phyloP scores from a whole-genome alignment of 2,113 vertebrate genomes.

The Sceloporus tristichus region DNA sequence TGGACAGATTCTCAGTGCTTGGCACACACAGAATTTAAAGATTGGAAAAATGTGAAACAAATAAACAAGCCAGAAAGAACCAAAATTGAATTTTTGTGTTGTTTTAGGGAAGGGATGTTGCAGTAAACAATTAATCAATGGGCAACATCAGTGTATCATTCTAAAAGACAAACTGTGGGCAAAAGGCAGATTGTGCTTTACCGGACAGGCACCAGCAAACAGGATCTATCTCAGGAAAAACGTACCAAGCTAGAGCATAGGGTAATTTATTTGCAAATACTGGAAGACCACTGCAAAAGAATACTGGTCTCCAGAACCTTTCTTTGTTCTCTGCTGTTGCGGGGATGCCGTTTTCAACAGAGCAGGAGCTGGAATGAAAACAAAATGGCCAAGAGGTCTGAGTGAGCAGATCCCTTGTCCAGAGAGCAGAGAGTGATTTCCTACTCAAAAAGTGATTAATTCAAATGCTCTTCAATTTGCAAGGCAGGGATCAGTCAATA shows the following conservation, averaged over 20 bases:
- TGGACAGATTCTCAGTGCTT: no score
- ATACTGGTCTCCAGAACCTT: background rate
- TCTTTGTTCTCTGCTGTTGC: background rate
- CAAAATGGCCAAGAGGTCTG: constrained; percentile 47
- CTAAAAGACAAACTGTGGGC: background rate
- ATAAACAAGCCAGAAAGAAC: background rate
- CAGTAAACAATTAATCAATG: background rate
- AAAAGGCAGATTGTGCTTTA: background rate
- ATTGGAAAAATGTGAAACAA: background rate
- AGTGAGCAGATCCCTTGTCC: constrained; percentile 63
- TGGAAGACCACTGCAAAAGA: background rate
- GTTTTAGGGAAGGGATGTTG: background rate
- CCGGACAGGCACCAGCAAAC: background rate
- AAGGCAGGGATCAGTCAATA: constrained; percentile 78
- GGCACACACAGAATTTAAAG: no score
- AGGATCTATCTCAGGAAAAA: background rate
- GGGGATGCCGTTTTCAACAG: background rate
- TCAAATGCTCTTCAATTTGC: constrained; percentile 79
- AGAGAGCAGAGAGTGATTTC: constrained; percentile 65
- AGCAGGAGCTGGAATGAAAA: background rate
- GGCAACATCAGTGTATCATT: background rate
- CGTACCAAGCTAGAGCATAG: background rate
- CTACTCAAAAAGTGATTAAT: constrained; percentile 78
- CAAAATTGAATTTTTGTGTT: no score
- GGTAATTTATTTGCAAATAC: background rate